Evolutionary conservation across 2,888 invertebrate genomes (phyloP), one percentile per base, ranked within the genome.

Genomic region (Aleiodes testaceus): DNA sequence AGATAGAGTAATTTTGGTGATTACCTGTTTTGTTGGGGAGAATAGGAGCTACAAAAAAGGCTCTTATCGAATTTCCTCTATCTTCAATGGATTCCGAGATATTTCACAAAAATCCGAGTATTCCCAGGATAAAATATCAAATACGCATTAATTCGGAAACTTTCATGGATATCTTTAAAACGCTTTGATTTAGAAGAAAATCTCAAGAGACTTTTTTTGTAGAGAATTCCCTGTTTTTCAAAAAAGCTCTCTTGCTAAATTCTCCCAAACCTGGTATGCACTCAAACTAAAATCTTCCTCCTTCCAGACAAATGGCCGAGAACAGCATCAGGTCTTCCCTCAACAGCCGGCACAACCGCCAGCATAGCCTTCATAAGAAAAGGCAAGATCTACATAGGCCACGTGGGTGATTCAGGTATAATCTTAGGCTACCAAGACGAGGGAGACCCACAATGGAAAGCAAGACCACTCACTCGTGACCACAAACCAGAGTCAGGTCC

Each of bases 371-470:
- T 99, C 85, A 96, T 99, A 80, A 91, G 97, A 72, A 92, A 94
- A 77, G 95, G 96, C 45, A 98, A 98, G 90, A 93, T 99, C 79
- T 99, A 98, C 84, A 94, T 97, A 72, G 99, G 98, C 2, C 99
- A 99, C 89, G 98, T 99, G 1, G 99, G 99, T n/a, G 99, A 99
- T 88, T 98, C 98, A 0, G 97, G 95, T 26, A 97, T 99, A 82
- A 94, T 97, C 11, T 89, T 97, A 64, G 97, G 96, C 18, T 93
- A 93, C 86, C 93, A 94, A 85, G 92, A 93, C 79, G 91, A 92
- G 78, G 91, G 89, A 74, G 90, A 92, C 78, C 89, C 91, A 47
- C 90, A 91, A 76, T 97, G 97, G 96, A 91, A 91, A 74, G 94
- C 95, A 0, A 92, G 92, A 83, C 92, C 94, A 7, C 88, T 98